These are phyloP conservation scores for Hippopotamus amphibius DNA, from an alignment of 2,113 vertebrate genomes.

Conservation along the genomic window DNA sequence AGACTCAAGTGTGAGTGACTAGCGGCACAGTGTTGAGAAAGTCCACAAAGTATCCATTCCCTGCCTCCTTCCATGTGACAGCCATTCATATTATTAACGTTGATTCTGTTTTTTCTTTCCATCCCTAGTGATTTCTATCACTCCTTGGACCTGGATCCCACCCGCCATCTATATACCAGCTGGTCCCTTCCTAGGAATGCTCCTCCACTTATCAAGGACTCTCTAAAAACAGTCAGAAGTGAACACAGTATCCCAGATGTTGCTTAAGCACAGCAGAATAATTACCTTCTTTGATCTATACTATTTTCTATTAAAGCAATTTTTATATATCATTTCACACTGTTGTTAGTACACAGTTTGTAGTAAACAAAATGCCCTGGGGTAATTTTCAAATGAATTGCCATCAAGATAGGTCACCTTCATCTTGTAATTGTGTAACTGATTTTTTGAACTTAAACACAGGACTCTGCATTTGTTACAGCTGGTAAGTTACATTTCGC, in stretches of 20 bases:
- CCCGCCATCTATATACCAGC: not conserved
- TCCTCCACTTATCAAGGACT: constrained; percentile 11
- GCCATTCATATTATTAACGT: not conserved
- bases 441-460: constrained; percentile 69
- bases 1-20: not conserved
- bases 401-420: constrained; percentile 72
- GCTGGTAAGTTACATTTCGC: constrained; percentile 56
- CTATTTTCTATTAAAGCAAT: constrained; percentile 51
- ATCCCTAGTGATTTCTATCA: not conserved
- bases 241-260: not conserved
- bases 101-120: not conserved
- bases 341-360: constrained; percentile 29
- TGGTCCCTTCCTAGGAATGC: not conserved
- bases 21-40: not conserved
- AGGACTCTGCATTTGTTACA: constrained; percentile 56
- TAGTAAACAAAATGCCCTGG: constrained; percentile 37
- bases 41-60: not conserved
- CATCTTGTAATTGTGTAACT: constrained; percentile 52
- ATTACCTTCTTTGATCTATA: constrained; percentile 26
- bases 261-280: constrained; percentile 43
- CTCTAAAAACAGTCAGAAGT: not conserved
- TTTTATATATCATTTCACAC: constrained; percentile 54
- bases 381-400: constrained; percentile 64
- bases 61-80: not conserved
- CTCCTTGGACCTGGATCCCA: not conserved